Percentiles rank a stretch among this genome's conserved stretches.
These are phyloP conservation scores for Brachyhypopomus occidentalis DNA, from an alignment of 2,113 vertebrate species.

Conservation along the genomic window DNA sequence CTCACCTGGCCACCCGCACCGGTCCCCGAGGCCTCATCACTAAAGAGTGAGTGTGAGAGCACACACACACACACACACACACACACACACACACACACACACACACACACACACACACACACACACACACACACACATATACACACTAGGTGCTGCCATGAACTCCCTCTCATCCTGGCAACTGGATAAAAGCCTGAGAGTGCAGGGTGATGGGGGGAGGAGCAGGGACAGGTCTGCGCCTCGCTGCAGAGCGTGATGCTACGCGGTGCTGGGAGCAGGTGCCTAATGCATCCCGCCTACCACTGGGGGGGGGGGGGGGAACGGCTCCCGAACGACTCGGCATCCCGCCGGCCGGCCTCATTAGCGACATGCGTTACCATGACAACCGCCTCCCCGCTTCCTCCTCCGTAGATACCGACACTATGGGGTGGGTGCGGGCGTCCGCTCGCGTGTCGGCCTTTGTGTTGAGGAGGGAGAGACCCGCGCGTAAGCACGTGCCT, in stretches of 20 bases:
- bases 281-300: constrained; percentile 60
- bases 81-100: neutral
- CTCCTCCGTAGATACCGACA: constrained; percentile 66
- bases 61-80: neutral
- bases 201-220: neutral
- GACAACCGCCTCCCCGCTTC: constrained; percentile 65
- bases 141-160: too few relatives aligned
- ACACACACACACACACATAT: neutral
- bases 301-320: constrained; percentile 62
- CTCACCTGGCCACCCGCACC: constrained; percentile 77
- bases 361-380: constrained; percentile 67
- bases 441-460: neutral
- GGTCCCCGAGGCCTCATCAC: constrained; percentile 91
- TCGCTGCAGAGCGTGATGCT: neutral
- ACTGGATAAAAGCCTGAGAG: neutral
- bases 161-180: neutral
- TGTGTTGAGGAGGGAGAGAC: constrained; percentile 8
- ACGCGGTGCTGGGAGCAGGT: neutral
- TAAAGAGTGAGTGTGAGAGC: constrained; percentile 84
- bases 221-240: neutral
- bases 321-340: constrained; percentile 60
- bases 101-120: neutral
- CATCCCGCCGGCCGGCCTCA: constrained; percentile 71
- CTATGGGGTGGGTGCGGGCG: constrained; percentile 34
- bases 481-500: too few relatives aligned